These are phyloP conservation scores for Montipora capitata DNA, from an alignment of 92 coral and sea anemone genomes.

Conservation along the genomic window DNA sequence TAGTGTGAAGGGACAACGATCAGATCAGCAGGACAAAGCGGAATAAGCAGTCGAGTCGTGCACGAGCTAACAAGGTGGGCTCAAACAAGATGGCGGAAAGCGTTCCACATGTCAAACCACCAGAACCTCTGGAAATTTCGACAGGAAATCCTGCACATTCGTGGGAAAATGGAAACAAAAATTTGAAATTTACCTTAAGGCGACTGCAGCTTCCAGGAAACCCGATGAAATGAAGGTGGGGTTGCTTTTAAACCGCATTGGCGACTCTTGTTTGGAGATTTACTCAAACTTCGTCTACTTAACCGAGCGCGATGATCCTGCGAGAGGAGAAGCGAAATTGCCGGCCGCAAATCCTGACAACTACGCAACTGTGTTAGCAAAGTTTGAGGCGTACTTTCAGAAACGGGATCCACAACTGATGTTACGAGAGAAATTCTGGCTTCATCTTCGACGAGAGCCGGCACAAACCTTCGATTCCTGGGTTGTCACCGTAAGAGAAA, in stretches of 20 bases:
- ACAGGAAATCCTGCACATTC: conserved; percentile 70
- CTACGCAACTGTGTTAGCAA: conserved; percentile 59
- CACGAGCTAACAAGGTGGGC: no score
- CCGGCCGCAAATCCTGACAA: conserved; percentile 59
- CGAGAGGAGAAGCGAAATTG: conserved; percentile 43
- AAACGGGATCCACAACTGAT: no score
- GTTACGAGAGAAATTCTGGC: no score
- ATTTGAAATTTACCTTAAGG: conserved; percentile 60
- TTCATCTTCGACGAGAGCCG: no score
- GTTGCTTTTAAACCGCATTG: conserved; percentile 48
- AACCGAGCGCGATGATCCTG: conserved; percentile 15
- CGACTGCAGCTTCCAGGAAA: conserved; percentile 47
- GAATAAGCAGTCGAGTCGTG: no score
- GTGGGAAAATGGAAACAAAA: conserved; percentile 65
- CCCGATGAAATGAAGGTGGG: conserved; percentile 45
- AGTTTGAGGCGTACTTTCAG: background rate
- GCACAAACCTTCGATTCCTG: no score
- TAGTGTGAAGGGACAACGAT: background rate
- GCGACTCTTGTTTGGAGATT: no score
- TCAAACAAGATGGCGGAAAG: no score
- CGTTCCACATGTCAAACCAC: no score
- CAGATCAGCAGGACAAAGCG: no score
- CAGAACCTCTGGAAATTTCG: conserved; percentile 18
- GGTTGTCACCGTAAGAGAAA: no score
- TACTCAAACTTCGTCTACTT: no score